These are phyloP conservation scores for Parochlus steinenii DNA, from an alignment of 2,888 invertebrate genomes.

Conservation along the genomic window DNA sequence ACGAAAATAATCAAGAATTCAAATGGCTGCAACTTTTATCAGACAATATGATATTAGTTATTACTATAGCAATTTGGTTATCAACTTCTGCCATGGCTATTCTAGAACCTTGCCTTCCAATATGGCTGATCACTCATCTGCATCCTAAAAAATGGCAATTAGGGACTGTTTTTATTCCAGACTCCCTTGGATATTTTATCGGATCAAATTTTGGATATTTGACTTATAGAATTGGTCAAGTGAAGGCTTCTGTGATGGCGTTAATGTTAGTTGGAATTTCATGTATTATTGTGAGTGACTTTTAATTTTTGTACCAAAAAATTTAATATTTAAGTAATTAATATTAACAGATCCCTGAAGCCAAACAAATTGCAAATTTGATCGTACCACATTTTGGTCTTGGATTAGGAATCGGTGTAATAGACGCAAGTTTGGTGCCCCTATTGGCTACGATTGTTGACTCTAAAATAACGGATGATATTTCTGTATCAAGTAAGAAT, in stretches of 20 bases:
- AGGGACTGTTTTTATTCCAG: constrained; percentile 71
- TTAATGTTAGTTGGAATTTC: constrained; percentile 46
- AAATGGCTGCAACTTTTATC: constrained; percentile 40
- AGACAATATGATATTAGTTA: constrained; percentile 44
- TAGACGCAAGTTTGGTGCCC: constrained; percentile 67
- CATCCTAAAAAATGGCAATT: constrained; percentile 42
- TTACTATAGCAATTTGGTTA: constrained; percentile 52
- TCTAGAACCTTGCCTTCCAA: constrained; percentile 65
- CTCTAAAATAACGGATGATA: constrained; percentile 24
- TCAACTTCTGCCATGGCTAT: constrained; percentile 71
- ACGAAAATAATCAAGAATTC: constrained; percentile 15
- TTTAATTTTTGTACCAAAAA: constrained; percentile 1
- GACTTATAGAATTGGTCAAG: constrained; percentile 46
- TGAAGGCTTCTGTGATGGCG: constrained; percentile 43
- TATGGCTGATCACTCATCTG: constrained; percentile 45
- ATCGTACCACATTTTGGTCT: constrained; percentile 61
- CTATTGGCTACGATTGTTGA: constrained; percentile 58
- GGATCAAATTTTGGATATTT: constrained; percentile 61
- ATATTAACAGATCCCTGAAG: constrained; percentile 43
- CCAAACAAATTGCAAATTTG: constrained; percentile 42
- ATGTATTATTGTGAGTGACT: constrained; percentile 37
- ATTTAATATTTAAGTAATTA: constrained; percentile 11
- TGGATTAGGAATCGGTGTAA: constrained; percentile 62
- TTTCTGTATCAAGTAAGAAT: constrained; percentile 15
- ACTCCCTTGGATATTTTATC: constrained; percentile 66